Evolutionary conservation across 1,140 invertebrate genomes (phyloP).

Genomic region (Drosophila malerkotliana): DNA sequence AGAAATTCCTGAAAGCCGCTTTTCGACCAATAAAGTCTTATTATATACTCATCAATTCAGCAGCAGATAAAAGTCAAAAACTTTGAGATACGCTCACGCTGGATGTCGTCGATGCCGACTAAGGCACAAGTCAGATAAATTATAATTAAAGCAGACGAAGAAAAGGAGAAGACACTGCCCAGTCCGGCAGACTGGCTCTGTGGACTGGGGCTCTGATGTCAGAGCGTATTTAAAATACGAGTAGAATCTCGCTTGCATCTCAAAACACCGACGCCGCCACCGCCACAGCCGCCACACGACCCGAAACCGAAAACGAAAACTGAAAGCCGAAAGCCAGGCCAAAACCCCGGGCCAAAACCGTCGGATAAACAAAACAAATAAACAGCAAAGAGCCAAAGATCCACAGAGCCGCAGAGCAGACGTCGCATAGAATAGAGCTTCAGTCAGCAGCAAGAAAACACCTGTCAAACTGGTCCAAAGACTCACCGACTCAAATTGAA

Average conservation of each 20-base stretch:
- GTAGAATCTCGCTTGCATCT: slow-evolving; percentile 74
- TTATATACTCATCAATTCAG: slow-evolving; percentile 83
- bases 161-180: slow-evolving; percentile 36
- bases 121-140: slow-evolving; percentile 78
- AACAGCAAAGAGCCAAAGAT: slow-evolving; percentile 42
- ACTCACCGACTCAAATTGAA: slow-evolving; percentile 15
- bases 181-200: slow-evolving; percentile 18
- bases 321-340: slow-evolving; percentile 22
- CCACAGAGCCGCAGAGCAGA: slow-evolving; percentile 26
- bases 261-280: slow-evolving; percentile 45
- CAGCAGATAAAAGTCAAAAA: slow-evolving; percentile 82
- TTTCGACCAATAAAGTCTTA: slow-evolving; percentile 81
- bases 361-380: slow-evolving; percentile 50
- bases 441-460: slow-evolving; percentile 80
- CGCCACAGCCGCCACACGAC: slow-evolving; percentile 44
- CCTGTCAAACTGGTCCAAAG: slow-evolving; percentile 80
- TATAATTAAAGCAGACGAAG: slow-evolving; percentile 81
- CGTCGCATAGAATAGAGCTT: slow-evolving; percentile 78
- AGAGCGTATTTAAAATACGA: slow-evolving; percentile 82
- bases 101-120: slow-evolving; percentile 57
- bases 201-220: slow-evolving; percentile 65
- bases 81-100: slow-evolving; percentile 74
- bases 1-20: slow-evolving; percentile 66
- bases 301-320: slow-evolving; percentile 68
- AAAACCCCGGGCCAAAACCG: slow-evolving; percentile 10